Evolutionary conservation across 2,797 vertebrate species (phyloP).

Genomic region (Aulostomus chinensis): DNA sequence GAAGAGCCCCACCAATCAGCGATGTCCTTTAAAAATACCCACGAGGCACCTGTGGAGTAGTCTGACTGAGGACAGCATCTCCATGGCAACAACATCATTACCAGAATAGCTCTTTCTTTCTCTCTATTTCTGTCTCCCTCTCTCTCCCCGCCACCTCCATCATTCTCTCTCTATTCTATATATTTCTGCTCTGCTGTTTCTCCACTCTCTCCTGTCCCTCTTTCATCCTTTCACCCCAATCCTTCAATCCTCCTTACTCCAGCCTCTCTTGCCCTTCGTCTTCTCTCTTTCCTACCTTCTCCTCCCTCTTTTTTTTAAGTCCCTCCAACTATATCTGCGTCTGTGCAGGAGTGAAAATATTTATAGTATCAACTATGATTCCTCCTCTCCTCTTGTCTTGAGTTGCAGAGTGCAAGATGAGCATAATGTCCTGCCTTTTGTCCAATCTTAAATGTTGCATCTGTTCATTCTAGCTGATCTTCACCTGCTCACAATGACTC

Average conservation of each 20-base stretch:
- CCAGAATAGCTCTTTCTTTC: slow-evolving; percentile 64
- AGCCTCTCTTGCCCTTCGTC: neutral
- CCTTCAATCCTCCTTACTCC: neutral
- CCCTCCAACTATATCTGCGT: slow-evolving; percentile 17
- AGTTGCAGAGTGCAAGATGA: too few relatives aligned
- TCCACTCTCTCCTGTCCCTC: neutral
- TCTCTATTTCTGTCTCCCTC: slow-evolving; percentile 47
- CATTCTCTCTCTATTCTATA: slow-evolving; percentile 4
- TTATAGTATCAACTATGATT: slow-evolving; percentile 39
- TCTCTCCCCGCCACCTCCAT: slow-evolving; percentile 30
- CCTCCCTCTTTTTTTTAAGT: neutral
- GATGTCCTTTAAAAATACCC: slow-evolving; percentile 56
- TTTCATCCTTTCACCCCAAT: neutral
- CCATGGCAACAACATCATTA: slow-evolving; percentile 71
- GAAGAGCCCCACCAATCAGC: slow-evolving; percentile 41
- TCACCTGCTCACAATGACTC: too few relatives aligned
- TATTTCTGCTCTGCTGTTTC: neutral
- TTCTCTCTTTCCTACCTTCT: neutral
- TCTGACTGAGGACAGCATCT: slow-evolving; percentile 50
- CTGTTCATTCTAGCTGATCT: too few relatives aligned
- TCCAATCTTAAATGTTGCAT: too few relatives aligned
- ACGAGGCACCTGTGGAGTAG: slow-evolving; percentile 60
- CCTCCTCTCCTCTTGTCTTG: slow-evolving; percentile 16
- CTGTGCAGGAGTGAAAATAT: slow-evolving; percentile 40
- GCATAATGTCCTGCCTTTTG: too few relatives aligned